Base-by-base conservation (phyloP, 2,797 vertebrate species). In the Heteromormyrus szaboi region DNA sequence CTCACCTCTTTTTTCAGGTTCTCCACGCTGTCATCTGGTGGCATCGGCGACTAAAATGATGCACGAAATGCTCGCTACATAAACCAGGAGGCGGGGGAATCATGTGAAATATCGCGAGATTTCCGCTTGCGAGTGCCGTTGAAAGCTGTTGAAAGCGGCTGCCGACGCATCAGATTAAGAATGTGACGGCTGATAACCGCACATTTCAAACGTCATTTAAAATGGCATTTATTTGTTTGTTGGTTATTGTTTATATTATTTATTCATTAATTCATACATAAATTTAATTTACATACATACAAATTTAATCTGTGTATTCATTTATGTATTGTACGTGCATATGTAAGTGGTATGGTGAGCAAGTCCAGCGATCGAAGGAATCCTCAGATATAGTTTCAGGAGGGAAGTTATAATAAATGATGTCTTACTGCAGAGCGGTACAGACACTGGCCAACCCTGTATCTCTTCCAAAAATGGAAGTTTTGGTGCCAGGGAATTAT, bases 101-200 rank as follows among this genome's bases (percentile, higher is more conserved):
- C 41, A n/a, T 25, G 7, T 33, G 88, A 51, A 89, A 76, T 53
- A 85, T 83, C 89, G 89, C 89, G 89, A 89, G 89, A 89, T 19
- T 79, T 87, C 37, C 41, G 19, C 48, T 48, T 19, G 79, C 79
- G 33, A 48, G 41, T 29, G 79, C 11, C 3, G 9, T 68, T 68
- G 1, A 29, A 68, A 14, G 33, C 6, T 76, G 68, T 14, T 19
- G 68, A 17, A 76, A 41, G 33, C 0, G 14, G 68, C 37, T 22
- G 4, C 44, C n/a, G 83, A 51, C 3, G 83, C 8, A 22, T 51
- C 83, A 51, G 48, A 46, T 29, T 68, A 12, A 3, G 25, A 76
- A 17, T 76, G 17, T 37, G 33, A 8, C 12, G 2, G 33, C 17
- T 44, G 72, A 44, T 8, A 41, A 41, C 6, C 5, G 72, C 17